Evolutionary conservation across 2,113 vertebrate genomes (phyloP).

Genomic region (Baryphthengus martii): DNA sequence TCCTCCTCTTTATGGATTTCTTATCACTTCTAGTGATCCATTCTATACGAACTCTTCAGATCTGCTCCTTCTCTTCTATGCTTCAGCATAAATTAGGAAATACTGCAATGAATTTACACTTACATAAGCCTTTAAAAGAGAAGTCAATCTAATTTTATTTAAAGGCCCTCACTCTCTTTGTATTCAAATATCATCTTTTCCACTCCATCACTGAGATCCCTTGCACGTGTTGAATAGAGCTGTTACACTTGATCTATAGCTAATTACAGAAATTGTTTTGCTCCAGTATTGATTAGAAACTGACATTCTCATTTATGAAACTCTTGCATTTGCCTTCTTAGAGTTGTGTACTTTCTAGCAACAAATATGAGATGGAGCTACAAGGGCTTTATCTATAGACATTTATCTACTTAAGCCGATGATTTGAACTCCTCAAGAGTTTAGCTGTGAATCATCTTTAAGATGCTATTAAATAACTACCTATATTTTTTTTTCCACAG

Average conservation of each 20-base stretch:
- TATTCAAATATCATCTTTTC: background rate
- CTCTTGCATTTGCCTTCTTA: background rate
- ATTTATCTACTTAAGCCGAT: background rate
- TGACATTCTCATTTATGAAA: background rate
- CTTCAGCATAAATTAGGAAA: background rate
- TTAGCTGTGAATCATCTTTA: background rate
- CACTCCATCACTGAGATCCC: background rate
- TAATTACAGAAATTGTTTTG: background rate
- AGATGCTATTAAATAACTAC: background rate
- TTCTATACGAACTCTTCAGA: background rate
- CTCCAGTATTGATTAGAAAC: background rate
- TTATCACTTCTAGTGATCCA: background rate
- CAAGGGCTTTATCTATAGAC: background rate
- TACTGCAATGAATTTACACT: background rate
- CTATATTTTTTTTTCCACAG: slow-evolving; percentile 49
- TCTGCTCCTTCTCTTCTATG: background rate
- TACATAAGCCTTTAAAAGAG: background rate
- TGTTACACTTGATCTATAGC: background rate
- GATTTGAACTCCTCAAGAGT: background rate
- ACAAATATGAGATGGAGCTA: background rate
- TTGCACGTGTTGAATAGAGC: background rate
- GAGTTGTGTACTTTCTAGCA: background rate
- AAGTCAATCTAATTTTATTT: background rate
- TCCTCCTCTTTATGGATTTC: background rate
- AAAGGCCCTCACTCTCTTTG: background rate